Evolutionary conservation across 2,113 vertebrate species (phyloP).

Genomic region (Gobiocypris rarus): DNA sequence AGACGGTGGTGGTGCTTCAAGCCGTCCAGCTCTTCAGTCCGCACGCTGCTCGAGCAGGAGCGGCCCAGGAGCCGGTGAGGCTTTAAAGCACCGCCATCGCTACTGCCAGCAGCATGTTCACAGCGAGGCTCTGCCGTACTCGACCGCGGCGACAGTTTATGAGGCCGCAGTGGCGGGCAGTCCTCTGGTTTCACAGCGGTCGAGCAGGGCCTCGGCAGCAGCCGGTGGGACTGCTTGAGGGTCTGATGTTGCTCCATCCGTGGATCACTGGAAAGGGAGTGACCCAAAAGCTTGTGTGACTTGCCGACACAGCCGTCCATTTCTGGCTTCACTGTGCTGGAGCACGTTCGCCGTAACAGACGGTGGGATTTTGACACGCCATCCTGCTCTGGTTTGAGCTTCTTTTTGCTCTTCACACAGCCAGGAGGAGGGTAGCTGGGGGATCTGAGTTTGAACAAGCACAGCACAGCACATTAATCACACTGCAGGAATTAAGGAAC

Average conservation of each 20-base stretch:
- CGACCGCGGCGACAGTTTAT: conserved; percentile 81
- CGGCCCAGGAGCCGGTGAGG: conserved; percentile 84
- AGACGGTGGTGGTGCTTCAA: conserved; percentile 83
- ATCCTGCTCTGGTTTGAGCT: conserved; percentile 86
- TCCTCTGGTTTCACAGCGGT: conserved; percentile 78
- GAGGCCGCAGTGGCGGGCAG: conserved; percentile 78
- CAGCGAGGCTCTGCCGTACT: conserved; percentile 83
- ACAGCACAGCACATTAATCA: conserved; percentile 33
- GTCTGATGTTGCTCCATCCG: conserved; percentile 78
- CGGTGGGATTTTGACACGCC: conserved; percentile 88
- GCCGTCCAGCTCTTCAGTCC: conserved; percentile 84
- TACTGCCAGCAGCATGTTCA: conserved; percentile 71
- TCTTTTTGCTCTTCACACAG: conserved; percentile 88
- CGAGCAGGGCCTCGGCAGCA: conserved; percentile 80
- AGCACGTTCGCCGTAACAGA: conserved; percentile 84
- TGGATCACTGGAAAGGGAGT: conserved; percentile 81
- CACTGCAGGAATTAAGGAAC: conserved; percentile 9
- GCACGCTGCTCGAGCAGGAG: conserved; percentile 82
- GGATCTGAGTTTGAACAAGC: conserved; percentile 75
- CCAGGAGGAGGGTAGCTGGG: conserved; percentile 91
- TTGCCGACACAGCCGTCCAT: conserved; percentile 78
- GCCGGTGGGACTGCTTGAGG: conserved; percentile 81
- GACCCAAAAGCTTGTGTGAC: conserved; percentile 83
- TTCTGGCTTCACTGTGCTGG: conserved; percentile 81
- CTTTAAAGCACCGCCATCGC: conserved; percentile 71